Base-by-base conservation (phyloP, 2,113 vertebrate species). In the Microtus pennsylvanicus region DNA sequence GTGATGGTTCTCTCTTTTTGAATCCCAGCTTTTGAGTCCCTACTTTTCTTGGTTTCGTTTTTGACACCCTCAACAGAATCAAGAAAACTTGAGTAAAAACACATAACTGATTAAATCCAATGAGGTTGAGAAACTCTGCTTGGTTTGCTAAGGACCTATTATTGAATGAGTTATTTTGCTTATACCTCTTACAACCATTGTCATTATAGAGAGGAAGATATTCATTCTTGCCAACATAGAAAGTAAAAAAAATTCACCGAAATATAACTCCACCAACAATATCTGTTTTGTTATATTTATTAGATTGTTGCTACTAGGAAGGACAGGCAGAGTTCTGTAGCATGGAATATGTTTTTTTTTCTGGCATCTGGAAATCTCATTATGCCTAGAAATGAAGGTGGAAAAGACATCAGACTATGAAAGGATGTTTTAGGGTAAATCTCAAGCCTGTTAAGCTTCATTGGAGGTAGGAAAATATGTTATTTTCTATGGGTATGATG, bases 101-200 rank as follows among this genome's bases (percentile, higher is more conserved):
- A 58, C 19, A 21, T 58, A 58, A 58, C 58, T 58, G 58, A 58
- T 58, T 58, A 58, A 58, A 58, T 58, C 19, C 19, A 58, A 21
- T 58, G 58, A 58, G 58, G 58, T 58, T 6, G 1, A 58, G 58
- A 58, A 58, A 58, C 58, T 58, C 17, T 58, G 58, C 58, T 21
- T 58, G 58, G 58, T 21, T 58, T 58, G 58, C 19, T 6, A 58
- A 58, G 58, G 6, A 58, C 58, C 58, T 58, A 58, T 58, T 93
- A 38, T 47, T 76, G 5, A 58, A 61, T 83, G 28, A 70, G 65
- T 21, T 83, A 6, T 38, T 88, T 38, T 13, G 26, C 3, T 19
- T 26, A 55, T 65, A 89, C 11, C 90, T 92, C 82, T 89, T 77
- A n/a, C 89, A 47, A 96, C 28, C 75, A 65, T 89, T 94, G 63